Evolutionary conservation across 1,140 invertebrate species (phyloP).

Genomic region (Brachionus asplanchnoidis): DNA sequence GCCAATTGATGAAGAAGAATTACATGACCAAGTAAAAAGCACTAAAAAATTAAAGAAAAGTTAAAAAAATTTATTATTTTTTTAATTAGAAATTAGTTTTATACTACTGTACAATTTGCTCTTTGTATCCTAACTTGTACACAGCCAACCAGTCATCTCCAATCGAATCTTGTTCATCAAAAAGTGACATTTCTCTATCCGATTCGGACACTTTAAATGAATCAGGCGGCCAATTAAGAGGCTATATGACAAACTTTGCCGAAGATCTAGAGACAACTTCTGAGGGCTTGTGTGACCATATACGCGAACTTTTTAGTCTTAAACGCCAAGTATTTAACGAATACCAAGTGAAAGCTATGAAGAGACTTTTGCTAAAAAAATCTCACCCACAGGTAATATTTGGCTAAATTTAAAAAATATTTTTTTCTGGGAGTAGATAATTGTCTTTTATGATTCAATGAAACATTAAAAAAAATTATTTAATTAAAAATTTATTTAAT

Average conservation of each 20-base stretch:
- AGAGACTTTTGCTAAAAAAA: neutral
- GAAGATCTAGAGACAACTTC: neutral
- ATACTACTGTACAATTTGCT: constrained; percentile 27
- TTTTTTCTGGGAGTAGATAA: too few species aligned
- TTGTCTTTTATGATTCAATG: too few species aligned
- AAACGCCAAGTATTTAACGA: neutral
- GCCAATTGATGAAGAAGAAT: neutral
- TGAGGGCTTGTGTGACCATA: constrained; percentile 37
- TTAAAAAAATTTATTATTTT: neutral
- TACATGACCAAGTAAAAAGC: neutral
- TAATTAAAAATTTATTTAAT: too few species aligned
- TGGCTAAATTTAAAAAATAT: neutral
- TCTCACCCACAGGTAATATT: constrained; percentile 9
- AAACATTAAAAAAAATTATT: too few species aligned
- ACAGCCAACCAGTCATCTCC: neutral
- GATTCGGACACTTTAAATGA: neutral
- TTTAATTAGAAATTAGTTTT: constrained; percentile 4
- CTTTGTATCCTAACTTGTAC: constrained; percentile 20
- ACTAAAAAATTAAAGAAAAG: neutral
- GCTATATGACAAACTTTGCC: neutral
- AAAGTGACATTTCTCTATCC: neutral
- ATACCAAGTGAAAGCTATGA: constrained; percentile 4
- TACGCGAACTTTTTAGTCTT: constrained; percentile 10
- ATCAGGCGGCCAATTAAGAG: neutral
- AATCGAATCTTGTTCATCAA: neutral